phyloP scores from a whole-genome alignment of 2,113 vertebrate species.

The Alouatta palliata region DNA sequence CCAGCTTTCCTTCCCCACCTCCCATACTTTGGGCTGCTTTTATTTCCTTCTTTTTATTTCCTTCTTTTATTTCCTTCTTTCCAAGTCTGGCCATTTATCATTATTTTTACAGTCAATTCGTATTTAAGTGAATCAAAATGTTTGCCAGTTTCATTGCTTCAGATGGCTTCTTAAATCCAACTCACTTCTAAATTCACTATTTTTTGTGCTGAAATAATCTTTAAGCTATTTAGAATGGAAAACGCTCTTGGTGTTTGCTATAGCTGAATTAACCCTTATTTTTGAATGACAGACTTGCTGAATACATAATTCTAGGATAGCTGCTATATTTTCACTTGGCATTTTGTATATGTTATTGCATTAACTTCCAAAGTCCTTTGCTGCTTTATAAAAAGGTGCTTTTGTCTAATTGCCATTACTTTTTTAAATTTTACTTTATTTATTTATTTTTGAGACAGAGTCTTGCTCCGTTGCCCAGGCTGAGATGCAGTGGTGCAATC shows the following conservation, averaged over 20 bases:
- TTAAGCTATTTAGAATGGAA: neutral
- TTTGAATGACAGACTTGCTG: slow-evolving; percentile 35
- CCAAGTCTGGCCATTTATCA: neutral
- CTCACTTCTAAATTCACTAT: neutral
- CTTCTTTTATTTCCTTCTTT: neutral
- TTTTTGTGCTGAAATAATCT: neutral
- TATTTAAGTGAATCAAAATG: slow-evolving; percentile 10
- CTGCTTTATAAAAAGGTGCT: neutral
- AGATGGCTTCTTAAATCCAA: neutral
- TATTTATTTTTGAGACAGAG: neutral
- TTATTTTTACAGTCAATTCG: slow-evolving; percentile 13
- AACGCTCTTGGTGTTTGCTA: slow-evolving; percentile 22
- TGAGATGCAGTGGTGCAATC: too few relatives aligned
- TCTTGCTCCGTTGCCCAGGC: too few relatives aligned
- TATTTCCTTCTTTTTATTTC: neutral
- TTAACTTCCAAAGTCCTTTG: slow-evolving; percentile 21
- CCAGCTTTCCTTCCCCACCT: neutral
- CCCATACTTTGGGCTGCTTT: neutral
- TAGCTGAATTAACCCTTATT: slow-evolving; percentile 1
- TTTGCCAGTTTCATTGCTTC: neutral
- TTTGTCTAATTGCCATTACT: neutral
- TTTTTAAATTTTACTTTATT: neutral
- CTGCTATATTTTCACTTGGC: slow-evolving; percentile 32
- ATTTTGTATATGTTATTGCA: neutral
- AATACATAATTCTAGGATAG: slow-evolving; percentile 38